phyloP scores from a whole-genome alignment of 2,113 vertebrate genomes.

The Platysteira castanea region DNA sequence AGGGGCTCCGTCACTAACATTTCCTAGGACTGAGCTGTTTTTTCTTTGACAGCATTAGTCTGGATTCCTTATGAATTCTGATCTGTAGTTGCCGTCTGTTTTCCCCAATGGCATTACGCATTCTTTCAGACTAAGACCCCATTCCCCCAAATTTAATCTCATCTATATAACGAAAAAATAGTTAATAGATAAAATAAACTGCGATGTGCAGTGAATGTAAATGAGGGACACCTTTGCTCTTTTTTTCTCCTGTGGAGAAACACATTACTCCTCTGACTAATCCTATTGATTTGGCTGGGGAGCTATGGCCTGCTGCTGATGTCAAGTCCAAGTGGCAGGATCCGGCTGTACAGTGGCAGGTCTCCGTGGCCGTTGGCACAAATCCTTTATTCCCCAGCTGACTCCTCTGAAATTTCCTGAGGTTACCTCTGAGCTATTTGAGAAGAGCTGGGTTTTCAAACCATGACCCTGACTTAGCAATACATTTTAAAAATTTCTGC shows the following conservation, averaged over 20 bases:
- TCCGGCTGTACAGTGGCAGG: not conserved
- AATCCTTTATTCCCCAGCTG: not conserved
- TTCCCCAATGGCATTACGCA: not conserved
- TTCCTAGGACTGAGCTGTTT: not conserved
- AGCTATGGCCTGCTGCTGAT: not conserved
- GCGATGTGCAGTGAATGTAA: not conserved
- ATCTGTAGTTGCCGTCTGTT: slow-evolving; percentile 6
- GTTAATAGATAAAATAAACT: slow-evolving; percentile 21
- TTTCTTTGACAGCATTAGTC: not conserved
- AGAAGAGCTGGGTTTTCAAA: not conserved
- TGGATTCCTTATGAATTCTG: not conserved
- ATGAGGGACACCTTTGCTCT: not conserved
- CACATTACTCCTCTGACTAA: not conserved
- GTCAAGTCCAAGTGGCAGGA: not conserved
- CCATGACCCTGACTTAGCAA: not conserved
- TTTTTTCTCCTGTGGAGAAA: slow-evolving; percentile 19
- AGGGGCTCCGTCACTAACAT: not conserved
- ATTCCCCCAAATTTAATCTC: slow-evolving; percentile 35
- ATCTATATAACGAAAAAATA: not conserved
- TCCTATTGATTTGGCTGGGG: not conserved
- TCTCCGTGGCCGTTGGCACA: not conserved
- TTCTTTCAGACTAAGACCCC: not conserved
- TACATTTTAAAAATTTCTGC: not conserved
- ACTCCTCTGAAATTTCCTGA: not conserved
- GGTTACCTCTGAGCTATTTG: not conserved